These are phyloP conservation scores for Phaetusa simplex DNA, from an alignment of 2,113 vertebrate genomes.

Conservation along the genomic window DNA sequence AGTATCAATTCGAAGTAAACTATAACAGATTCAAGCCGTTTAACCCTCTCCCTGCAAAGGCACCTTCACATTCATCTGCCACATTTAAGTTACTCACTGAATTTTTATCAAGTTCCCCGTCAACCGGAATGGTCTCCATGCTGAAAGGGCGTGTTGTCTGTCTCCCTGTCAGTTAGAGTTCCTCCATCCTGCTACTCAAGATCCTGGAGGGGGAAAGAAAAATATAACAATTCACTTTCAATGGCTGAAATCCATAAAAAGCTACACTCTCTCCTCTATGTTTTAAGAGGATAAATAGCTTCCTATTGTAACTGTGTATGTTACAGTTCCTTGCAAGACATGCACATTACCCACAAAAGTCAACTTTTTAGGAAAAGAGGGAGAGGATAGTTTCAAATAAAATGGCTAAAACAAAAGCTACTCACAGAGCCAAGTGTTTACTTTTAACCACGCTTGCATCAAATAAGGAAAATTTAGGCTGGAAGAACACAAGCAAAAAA, in stretches of 20 bases:
- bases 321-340: background rate
- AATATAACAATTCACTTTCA: background rate
- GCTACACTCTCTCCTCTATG: fast-evolving
- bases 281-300: background rate
- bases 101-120: slow-evolving; percentile 74
- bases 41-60: background rate
- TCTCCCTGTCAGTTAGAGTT: slow-evolving; percentile 30
- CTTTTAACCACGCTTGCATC: background rate
- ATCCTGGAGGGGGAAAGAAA: slow-evolving; percentile 20
- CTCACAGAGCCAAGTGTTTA: background rate
- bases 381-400: background rate
- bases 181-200: slow-evolving; percentile 56
- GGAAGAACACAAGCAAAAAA: background rate
- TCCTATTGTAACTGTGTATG: background rate
- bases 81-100: slow-evolving; percentile 70
- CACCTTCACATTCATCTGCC: background rate
- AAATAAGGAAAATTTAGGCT: background rate
- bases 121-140: slow-evolving; percentile 70
- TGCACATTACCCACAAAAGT: background rate
- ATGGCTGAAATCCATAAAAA: background rate
- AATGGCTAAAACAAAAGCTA: background rate
- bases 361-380: background rate
- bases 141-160: slow-evolving; percentile 38
- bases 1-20: background rate
- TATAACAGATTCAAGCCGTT: background rate